These are phyloP conservation scores for Lepidochitona cinerea DNA, from an alignment of 2,888 invertebrate genomes.

Conservation along the genomic window DNA sequence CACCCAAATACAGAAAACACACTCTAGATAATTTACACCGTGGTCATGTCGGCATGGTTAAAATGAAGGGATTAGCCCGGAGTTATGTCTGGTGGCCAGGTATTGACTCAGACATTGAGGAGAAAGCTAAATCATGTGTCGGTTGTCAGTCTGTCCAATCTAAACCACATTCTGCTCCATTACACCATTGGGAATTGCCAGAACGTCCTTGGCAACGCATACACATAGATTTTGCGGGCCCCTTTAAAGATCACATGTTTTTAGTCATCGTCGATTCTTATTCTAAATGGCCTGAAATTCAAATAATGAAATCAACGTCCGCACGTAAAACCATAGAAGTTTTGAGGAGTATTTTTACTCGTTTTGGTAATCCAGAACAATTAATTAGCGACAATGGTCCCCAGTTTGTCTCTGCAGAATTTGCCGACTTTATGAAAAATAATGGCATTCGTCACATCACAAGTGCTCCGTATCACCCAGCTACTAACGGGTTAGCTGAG, in stretches of 20 bases:
- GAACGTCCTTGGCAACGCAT: constrained; percentile 63
- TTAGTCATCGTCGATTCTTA: constrained; percentile 65
- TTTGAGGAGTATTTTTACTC: constrained; percentile 38
- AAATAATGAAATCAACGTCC: constrained; percentile 24
- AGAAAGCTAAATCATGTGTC: constrained; percentile 37
- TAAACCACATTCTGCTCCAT: constrained; percentile 33
- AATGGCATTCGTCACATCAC: constrained; percentile 38
- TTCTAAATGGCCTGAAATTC: constrained; percentile 71
- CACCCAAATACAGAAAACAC: constrained; percentile 22
- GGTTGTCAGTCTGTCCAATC: constrained; percentile 33
- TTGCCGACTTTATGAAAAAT: constrained; percentile 35
- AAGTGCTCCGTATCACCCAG: constrained; percentile 48
- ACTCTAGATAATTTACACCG: constrained; percentile 45
- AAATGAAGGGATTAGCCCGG: constrained; percentile 46
- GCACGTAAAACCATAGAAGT: constrained; percentile 31
- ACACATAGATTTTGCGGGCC: constrained; percentile 71
- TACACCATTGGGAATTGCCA: constrained; percentile 54
- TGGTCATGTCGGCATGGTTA: constrained; percentile 47
- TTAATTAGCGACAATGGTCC: constrained; percentile 62
- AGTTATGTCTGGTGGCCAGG: too few species aligned
- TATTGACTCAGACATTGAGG: constrained; percentile 39
- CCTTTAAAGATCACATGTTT: constrained; percentile 52
- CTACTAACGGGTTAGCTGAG: constrained; percentile 54
- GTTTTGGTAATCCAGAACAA: constrained; percentile 45
- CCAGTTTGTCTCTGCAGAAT: constrained; percentile 47